Evolutionary conservation across 2,113 vertebrate genomes (phyloP).

Genomic region (Stigmatopora argus): DNA sequence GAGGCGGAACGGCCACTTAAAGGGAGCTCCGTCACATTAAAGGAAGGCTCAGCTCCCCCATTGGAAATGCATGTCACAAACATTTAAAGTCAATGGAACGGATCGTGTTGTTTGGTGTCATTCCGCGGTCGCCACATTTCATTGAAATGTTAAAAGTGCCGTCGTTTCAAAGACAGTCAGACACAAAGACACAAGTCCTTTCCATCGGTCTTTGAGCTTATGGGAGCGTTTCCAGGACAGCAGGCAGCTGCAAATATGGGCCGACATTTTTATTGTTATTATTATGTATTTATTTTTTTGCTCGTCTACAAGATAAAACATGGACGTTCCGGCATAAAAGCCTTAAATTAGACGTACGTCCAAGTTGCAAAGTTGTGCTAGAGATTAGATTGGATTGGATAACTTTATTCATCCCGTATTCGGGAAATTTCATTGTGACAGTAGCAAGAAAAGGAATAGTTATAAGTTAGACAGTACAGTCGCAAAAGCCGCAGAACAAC

Average conservation of each 20-base stretch:
- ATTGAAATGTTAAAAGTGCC: constrained; percentile 43
- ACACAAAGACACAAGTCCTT: constrained; percentile 20
- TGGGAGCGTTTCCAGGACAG: constrained; percentile 46
- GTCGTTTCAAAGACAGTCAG: constrained; percentile 13
- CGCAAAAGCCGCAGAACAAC: no score
- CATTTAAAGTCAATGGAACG: constrained; percentile 49
- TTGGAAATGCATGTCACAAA: constrained; percentile 55
- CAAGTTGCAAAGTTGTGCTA: not conserved
- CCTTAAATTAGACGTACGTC: not conserved
- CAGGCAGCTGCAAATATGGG: constrained; percentile 4
- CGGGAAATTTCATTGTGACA: no score
- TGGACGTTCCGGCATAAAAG: not conserved
- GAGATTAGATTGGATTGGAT: not conserved
- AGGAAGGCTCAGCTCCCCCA: constrained; percentile 35
- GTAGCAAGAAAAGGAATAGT: no score
- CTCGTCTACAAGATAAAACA: not conserved
- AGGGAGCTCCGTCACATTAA: constrained; percentile 10
- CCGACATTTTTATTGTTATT: not conserved
- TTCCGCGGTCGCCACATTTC: constrained; percentile 61
- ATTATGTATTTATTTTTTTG: no score
- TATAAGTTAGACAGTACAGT: no score
- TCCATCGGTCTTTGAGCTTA: constrained; percentile 51
- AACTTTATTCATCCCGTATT: no score
- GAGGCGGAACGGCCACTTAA: constrained; percentile 13
- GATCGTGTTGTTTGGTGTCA: constrained; percentile 52